These are phyloP conservation scores for Hydractinia echinata DNA, from an alignment of 30 jellyfish, hydroid and myxozoan species.

Conservation along the genomic window DNA sequence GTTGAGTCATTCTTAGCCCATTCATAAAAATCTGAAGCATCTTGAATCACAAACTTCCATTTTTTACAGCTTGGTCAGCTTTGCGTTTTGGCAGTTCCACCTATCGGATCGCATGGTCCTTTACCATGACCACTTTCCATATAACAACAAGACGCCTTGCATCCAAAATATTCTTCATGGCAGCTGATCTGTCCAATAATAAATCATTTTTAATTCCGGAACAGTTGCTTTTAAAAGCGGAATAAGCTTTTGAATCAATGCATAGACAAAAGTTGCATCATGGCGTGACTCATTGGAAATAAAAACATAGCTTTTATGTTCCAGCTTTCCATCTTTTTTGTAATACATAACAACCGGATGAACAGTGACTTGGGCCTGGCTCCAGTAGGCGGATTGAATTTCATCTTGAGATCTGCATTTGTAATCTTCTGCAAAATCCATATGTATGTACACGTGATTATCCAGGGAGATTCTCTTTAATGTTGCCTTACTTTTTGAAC, in stretches of 20 bases:
- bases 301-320: background rate
- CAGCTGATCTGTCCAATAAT: slow-evolving; percentile 23
- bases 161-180: slow-evolving; percentile 16
- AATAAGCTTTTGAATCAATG: background rate
- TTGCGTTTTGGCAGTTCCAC: slow-evolving; percentile 23
- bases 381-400: slow-evolving; percentile 3
- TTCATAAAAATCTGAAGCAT: background rate
- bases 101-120: slow-evolving; percentile 19
- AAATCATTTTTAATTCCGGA: background rate
- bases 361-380: slow-evolving; percentile 29
- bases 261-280: slow-evolving; percentile 3
- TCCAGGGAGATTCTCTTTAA: background rate
- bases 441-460: slow-evolving; percentile 13
- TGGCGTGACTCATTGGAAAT: slow-evolving; percentile 24
- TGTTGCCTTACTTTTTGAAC: no score
- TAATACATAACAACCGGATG: slow-evolving; percentile 5
- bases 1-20: background rate
- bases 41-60: slow-evolving; percentile 19
- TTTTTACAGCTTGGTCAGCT: slow-evolving; percentile 24
- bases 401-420: slow-evolving; percentile 12
- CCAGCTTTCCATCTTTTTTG: slow-evolving; percentile 7
- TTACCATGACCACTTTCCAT: slow-evolving; percentile 17
- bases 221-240: background rate
- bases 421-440: slow-evolving; percentile 34
- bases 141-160: no score